Percentiles rank a stretch among this genome's conserved stretches.
Evolutionary conservation across 2,888 invertebrate genomes (phyloP).

Genomic region (Aelia acuminata): DNA sequence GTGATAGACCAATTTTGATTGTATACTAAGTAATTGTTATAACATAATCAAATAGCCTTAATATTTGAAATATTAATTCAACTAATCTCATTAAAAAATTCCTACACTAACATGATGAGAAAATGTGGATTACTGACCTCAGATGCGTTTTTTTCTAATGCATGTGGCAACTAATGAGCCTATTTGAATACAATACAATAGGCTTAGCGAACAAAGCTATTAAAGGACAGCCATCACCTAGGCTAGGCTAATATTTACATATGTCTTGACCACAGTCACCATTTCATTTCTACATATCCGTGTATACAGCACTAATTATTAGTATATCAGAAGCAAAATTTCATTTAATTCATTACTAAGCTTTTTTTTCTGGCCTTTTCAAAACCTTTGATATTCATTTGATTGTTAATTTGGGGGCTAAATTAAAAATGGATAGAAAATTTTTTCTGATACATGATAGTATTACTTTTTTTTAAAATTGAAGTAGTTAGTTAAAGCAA

Average conservation of each 20-base stretch:
- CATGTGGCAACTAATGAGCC: conserved; percentile 44
- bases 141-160: conserved; percentile 28
- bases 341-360: no score
- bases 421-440: no score
- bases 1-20: no score
- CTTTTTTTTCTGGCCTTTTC: no score
- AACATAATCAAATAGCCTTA: no score
- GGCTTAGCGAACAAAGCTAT: conserved; percentile 10
- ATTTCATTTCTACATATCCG: background rate
- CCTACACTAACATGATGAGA: background rate
- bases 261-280: conserved; percentile 14
- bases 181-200: conserved; percentile 55
- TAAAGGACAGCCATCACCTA: conserved; percentile 39
- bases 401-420: no score
- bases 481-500: no score
- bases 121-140: background rate
- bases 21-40: no score
- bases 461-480: no score
- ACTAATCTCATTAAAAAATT: background rate
- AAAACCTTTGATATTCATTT: no score
- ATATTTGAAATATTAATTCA: background rate
- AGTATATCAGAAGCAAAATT: background rate
- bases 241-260: conserved; percentile 27
- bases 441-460: no score
- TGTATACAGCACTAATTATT: background rate